phyloP scores from a whole-genome alignment of 1,140 invertebrate genomes.

The Zaprionus ornatus region DNA sequence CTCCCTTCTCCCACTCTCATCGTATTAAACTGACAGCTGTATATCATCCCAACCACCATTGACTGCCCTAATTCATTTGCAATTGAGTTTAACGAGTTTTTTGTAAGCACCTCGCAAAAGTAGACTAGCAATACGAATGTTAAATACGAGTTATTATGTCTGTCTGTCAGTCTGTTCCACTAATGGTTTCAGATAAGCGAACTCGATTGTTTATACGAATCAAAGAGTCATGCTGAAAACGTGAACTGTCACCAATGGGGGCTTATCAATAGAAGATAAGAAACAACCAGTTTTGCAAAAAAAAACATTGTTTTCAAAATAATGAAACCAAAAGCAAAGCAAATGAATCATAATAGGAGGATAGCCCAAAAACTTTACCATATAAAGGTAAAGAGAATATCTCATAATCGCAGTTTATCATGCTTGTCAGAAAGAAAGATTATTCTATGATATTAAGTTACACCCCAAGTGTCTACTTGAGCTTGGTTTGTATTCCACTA shows the following conservation, averaged over 20 bases:
- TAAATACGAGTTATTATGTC: background rate
- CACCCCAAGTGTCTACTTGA: too few species aligned
- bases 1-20: too few species aligned
- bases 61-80: background rate
- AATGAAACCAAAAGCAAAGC: background rate
- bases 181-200: constrained; percentile 9
- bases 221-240: constrained; percentile 50
- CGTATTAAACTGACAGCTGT: constrained; percentile 1
- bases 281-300: background rate
- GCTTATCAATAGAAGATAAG: background rate
- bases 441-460: too few species aligned
- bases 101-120: background rate
- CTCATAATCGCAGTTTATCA: rapidly evolving
- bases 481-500: background rate
- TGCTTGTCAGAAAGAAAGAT: too few species aligned
- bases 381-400: background rate
- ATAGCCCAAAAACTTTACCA: background rate
- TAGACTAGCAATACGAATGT: background rate
- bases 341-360: background rate
- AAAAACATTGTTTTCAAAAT: background rate
- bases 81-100: background rate
- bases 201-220: constrained; percentile 18
- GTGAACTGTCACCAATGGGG: background rate
- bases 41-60: background rate
- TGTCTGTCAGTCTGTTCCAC: background rate